Conservation (phyloP, 2,113 vertebrate species). For the Anser brachyrhynchus region DNA sequence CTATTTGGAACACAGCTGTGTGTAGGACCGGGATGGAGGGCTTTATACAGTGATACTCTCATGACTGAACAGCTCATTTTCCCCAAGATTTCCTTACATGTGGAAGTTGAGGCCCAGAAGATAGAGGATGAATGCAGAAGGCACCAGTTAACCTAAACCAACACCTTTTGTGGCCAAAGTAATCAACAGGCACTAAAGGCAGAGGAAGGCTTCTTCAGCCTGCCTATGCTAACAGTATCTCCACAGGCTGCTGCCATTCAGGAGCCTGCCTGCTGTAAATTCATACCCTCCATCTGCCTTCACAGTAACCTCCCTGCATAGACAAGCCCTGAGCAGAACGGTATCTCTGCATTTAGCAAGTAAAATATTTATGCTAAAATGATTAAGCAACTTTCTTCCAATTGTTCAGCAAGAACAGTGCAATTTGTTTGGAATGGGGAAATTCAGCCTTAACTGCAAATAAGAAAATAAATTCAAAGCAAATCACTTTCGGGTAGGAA, state of each 20-base stretch:
- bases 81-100: not conserved
- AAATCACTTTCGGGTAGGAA: not conserved
- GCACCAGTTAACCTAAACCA: not conserved
- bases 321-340: not conserved
- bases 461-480: not conserved
- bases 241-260: not conserved
- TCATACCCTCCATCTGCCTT: not conserved
- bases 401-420: not conserved
- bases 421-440: not conserved
- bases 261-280: not conserved
- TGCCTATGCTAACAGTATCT: not conserved
- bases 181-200: not conserved
- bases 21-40: not conserved
- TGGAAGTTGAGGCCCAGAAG: not conserved
- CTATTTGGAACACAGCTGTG: not conserved
- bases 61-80: not conserved
- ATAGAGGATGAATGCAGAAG: not conserved
- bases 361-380: slow-evolving; percentile 35
- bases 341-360: not conserved
- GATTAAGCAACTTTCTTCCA: not conserved
- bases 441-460: not conserved
- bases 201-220: not conserved
- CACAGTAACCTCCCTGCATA: not conserved
- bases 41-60: not conserved
- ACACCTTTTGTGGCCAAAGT: not conserved